Percentiles rank a stretch among this genome's conserved stretches.
Conservation (phyloP, 2,797 vertebrate genomes). For the Lophius americanus region DNA sequence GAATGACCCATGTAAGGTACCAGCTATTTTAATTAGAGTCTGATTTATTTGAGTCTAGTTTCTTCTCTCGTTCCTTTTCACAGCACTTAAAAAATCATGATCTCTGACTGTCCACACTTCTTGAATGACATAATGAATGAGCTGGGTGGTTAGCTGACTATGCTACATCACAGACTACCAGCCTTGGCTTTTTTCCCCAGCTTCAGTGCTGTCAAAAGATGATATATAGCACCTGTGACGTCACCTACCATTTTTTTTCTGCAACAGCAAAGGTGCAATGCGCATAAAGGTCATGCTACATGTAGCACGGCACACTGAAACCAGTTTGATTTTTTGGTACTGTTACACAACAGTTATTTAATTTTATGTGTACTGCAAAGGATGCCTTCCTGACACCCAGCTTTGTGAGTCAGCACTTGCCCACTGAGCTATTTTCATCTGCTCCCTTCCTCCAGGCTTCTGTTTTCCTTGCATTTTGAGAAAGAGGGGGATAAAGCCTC, state of each 20-base stretch:
- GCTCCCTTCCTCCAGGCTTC: constrained; percentile 72
- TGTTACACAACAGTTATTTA: constrained; percentile 66
- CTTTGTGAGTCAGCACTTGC: constrained; percentile 80
- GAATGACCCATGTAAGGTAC: not conserved
- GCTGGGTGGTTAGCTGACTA: constrained; percentile 38
- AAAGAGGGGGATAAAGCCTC: constrained; percentile 60
- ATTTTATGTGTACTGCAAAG: constrained; percentile 64
- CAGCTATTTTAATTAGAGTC: constrained; percentile 37
- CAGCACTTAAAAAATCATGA: constrained; percentile 55
- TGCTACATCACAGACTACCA: constrained; percentile 10
- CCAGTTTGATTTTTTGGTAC: constrained; percentile 45
- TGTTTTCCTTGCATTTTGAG: constrained; percentile 71
- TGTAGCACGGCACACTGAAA: constrained; percentile 1
- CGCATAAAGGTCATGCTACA: constrained; percentile 32
- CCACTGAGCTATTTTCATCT: constrained; percentile 82
- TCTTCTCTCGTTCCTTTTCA: constrained; percentile 44
- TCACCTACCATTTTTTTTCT: constrained; percentile 47
- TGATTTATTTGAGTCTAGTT: constrained; percentile 23
- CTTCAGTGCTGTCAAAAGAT: constrained; percentile 49
- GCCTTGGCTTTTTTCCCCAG: constrained; percentile 8
- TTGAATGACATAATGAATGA: constrained; percentile 55
- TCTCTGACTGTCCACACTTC: constrained; percentile 36
- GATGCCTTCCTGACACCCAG: constrained; percentile 68
- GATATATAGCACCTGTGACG: constrained; percentile 64
- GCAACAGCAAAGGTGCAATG: constrained; percentile 24